phyloP scores from a whole-genome alignment of 2,888 invertebrate species.

The Leptinotarsa tumamoca region DNA sequence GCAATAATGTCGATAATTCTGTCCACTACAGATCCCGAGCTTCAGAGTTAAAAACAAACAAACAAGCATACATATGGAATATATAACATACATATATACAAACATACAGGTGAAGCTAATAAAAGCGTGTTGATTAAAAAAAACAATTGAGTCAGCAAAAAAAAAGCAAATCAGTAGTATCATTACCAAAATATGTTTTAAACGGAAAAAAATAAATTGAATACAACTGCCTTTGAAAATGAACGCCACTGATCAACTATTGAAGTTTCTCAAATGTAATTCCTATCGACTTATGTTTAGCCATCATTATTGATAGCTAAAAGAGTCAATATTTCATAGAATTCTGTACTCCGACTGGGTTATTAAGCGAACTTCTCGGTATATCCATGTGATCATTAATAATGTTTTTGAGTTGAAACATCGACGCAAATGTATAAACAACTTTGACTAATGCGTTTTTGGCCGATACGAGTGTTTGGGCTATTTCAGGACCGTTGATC shows the following conservation, averaged over 20 bases:
- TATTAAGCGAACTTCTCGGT: slow-evolving; percentile 35
- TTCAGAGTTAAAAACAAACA: too few species aligned
- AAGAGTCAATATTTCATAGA: slow-evolving; percentile 44
- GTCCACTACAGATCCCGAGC: too few species aligned
- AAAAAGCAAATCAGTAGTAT: too few species aligned
- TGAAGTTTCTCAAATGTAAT: slow-evolving; percentile 5
- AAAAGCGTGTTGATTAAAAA: too few species aligned
- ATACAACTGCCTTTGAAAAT: too few species aligned
- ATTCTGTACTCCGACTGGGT: slow-evolving; percentile 34
- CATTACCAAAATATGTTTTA: too few species aligned
- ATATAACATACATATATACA: too few species aligned
- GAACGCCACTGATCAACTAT: slow-evolving; percentile 21
- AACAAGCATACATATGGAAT: too few species aligned
- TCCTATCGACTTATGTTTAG: slow-evolving; percentile 42
- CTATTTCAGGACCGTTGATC: slow-evolving; percentile 30
- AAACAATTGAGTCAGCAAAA: too few species aligned
- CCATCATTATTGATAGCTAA: slow-evolving; percentile 35
- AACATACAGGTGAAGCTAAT: too few species aligned
- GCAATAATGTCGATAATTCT: too few species aligned
- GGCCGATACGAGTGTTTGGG: slow-evolving; percentile 27
- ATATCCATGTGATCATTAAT: slow-evolving; percentile 37
- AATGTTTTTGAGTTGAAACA: slow-evolving; percentile 35
- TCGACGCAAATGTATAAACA: slow-evolving; percentile 40
- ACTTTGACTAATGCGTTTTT: slow-evolving; percentile 40
- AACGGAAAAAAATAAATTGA: too few species aligned